Evolutionary conservation across 2,888 invertebrate genomes (phyloP), one percentile per base, ranked within the genome.

Genomic region (Scaptomyza reducta): DNA sequence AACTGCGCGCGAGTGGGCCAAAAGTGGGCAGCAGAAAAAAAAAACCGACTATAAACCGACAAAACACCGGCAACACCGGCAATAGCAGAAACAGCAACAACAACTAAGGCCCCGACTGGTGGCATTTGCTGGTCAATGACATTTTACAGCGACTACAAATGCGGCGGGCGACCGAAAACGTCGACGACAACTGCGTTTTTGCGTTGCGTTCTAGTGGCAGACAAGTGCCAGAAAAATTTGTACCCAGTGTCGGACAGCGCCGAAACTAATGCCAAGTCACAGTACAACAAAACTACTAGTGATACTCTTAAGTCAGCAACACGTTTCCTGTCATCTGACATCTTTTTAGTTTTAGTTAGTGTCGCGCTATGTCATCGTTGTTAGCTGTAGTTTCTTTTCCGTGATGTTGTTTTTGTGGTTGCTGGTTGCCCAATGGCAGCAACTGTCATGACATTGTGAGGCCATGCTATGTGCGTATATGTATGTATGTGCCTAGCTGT

Each of bases 81-180:
- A 56, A 27, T 42, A 54, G 14, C 27, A 47, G 46, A 56, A 16
- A 11, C 47, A 42, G 35, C 29, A 22, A 47, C 47, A 31, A 50
- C 61, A 42, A 61, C 64, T 59, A 44, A 47, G 76, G 74, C 72
- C 72, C 84, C 78, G 66, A 60, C 76, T 72, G 61, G 71, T 79
- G 77, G 82, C 87, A 87, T 85, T 84, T 85, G 79, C 87, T 87
- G 89, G 87, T 89, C 87, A 88, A 88, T 89, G 87, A 89, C 87
- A 89, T 87, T 88, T 87, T 77, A 73, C 70, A 87, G 85, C 73
- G 56, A 53, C 56, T 58, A 31, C 60, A 53, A 51, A 47, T 60
- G 57, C 61, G 56, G 35, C 59, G 38, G 41, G 22, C 45, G 27
- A 38, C 45, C 29, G 50, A 49, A 51, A 47, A 57, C 70, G n/a